Evolutionary conservation across 2,113 vertebrate species (phyloP).

Genomic region (Helogale parvula): DNA sequence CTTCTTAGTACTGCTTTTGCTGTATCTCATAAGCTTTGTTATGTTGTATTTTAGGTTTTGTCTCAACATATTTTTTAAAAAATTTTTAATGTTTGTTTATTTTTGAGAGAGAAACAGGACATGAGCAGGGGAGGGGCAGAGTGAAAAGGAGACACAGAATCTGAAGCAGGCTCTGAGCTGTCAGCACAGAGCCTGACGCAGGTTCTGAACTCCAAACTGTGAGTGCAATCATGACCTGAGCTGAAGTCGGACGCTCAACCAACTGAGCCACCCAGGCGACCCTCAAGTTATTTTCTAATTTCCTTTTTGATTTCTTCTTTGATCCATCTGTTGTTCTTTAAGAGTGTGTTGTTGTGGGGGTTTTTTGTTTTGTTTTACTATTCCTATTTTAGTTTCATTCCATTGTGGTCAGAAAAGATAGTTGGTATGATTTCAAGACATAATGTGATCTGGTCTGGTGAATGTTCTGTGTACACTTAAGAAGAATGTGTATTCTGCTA

Average conservation of each 20-base stretch:
- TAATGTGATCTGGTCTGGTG: neutral
- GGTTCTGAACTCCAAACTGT: too few relatives aligned
- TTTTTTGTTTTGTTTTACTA: too few relatives aligned
- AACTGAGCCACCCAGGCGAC: too few relatives aligned
- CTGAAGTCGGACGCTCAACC: too few relatives aligned
- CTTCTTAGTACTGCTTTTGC: neutral
- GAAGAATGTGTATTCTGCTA: neutral
- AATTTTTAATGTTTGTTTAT: too few relatives aligned
- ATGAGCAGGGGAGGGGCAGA: too few relatives aligned
- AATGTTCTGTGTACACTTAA: neutral
- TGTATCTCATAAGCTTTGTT: neutral
- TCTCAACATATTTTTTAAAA: neutral
- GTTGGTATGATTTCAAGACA: neutral
- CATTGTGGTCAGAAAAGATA: neutral
- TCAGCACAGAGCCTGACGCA: too few relatives aligned
- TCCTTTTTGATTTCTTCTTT: neutral
- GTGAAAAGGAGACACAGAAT: too few relatives aligned
- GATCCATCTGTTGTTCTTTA: neutral
- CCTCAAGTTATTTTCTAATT: neutral
- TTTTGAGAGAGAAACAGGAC: too few relatives aligned
- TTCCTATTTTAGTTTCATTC: neutral
- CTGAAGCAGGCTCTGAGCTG: too few relatives aligned
- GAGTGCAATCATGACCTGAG: too few relatives aligned
- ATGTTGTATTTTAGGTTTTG: neutral
- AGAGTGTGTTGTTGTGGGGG: neutral